Conservation (phyloP, 2,888 invertebrate genomes). For the Agrotis ipsilon region DNA sequence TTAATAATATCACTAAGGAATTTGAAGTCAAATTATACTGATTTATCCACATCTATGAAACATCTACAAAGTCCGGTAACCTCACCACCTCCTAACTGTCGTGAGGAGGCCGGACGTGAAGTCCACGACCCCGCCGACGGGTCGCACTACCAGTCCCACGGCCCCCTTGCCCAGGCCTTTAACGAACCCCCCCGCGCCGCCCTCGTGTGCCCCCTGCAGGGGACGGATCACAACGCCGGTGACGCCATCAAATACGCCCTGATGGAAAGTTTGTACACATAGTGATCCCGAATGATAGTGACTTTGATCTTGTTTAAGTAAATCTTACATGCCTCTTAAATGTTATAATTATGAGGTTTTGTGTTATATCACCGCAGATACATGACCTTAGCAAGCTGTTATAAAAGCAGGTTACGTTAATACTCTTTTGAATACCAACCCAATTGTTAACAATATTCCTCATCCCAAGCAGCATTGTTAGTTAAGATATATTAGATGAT, state of each 20-base stretch:
- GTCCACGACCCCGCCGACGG: constrained; percentile 83
- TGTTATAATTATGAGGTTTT: not conserved
- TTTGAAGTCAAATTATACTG: not conserved
- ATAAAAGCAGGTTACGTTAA: too few relatives aligned
- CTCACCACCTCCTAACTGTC: constrained; percentile 81
- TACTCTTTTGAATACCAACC: too few relatives aligned
- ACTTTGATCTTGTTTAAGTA: not conserved
- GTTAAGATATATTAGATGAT: too few relatives aligned
- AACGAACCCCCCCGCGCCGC: constrained; percentile 81
- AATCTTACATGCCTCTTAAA: not conserved
- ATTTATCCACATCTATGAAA: constrained; percentile 22
- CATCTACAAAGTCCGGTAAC: constrained; percentile 57
- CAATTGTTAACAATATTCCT: not conserved
- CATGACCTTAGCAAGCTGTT: too few relatives aligned
- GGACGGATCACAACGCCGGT: constrained; percentile 79
- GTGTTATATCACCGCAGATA: too few relatives aligned
- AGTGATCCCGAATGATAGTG: not conserved
- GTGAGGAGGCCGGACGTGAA: constrained; percentile 82
- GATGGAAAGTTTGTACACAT: constrained; percentile 26
- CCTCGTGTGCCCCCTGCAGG: constrained; percentile 76
- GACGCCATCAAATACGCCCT: constrained; percentile 85
- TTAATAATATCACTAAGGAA: too few relatives aligned
- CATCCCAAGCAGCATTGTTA: not conserved
- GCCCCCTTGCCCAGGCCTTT: constrained; percentile 80
- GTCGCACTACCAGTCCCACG: constrained; percentile 80